Percentiles rank a stretch among this genome's conserved stretches.
phyloP scores from a whole-genome alignment of 92 coral and sea anemone genomes.

The Heliopora coerulea region DNA sequence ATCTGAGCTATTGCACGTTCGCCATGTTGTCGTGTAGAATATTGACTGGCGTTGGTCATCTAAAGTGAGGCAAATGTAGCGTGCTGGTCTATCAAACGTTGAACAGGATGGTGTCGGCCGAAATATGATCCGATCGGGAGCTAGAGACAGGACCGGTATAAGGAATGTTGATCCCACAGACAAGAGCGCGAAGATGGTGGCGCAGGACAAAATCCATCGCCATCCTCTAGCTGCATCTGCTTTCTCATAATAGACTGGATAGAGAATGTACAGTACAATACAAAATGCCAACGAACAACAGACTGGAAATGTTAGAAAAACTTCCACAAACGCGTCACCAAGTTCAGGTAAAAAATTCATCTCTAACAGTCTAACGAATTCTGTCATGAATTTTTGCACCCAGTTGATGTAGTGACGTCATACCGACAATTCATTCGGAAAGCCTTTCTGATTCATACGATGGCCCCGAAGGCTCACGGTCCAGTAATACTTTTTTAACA shows the following conservation, averaged over 20 bases:
- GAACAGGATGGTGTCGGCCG: slow-evolving; percentile 55
- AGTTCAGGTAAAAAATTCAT: too few species aligned
- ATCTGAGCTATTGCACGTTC: slow-evolving; percentile 30
- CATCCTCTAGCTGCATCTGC: slow-evolving; percentile 42
- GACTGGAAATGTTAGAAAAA: slow-evolving; percentile 47
- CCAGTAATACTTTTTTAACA: too few species aligned
- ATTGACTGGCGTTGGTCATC: slow-evolving; percentile 22
- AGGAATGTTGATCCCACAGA: slow-evolving; percentile 24
- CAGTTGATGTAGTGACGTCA: too few species aligned
- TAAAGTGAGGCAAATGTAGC: slow-evolving; percentile 43
- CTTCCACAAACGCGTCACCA: slow-evolving; percentile 30
- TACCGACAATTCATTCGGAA: too few species aligned
- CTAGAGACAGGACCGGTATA: slow-evolving; percentile 38
- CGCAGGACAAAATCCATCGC: slow-evolving; percentile 32
- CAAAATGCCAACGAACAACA: slow-evolving; percentile 37
- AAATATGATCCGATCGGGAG: slow-evolving; percentile 44
- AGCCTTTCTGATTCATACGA: too few species aligned
- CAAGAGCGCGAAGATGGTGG: slow-evolving; percentile 28
- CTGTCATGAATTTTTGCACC: too few species aligned
- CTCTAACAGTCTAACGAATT: too few species aligned
- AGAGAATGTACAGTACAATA: slow-evolving; percentile 29
- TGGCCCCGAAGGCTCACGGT: too few species aligned
- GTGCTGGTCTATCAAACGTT: slow-evolving; percentile 43
- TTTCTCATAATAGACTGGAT: slow-evolving; percentile 34
- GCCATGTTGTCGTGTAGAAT: slow-evolving; percentile 48